These are phyloP conservation scores for Coregonus sp. DNA, from an alignment of 2,797 vertebrate species.

Conservation along the genomic window DNA sequence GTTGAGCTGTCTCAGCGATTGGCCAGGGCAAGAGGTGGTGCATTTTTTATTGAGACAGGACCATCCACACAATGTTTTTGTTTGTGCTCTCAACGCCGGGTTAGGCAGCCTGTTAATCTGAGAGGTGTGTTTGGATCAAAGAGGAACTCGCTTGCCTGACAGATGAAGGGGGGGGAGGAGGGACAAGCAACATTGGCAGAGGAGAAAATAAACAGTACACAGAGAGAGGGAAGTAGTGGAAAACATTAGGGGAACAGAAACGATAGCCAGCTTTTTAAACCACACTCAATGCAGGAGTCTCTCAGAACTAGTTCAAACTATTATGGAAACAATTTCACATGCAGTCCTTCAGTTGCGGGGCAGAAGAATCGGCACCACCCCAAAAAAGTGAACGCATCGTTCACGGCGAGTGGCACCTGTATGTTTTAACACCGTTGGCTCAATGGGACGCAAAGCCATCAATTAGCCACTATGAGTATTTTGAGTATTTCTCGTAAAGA, in stretches of 20 bases:
- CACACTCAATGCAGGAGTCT: neutral
- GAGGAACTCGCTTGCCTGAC: conserved; percentile 15
- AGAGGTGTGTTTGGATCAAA: conserved; percentile 47
- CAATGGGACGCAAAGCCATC: neutral
- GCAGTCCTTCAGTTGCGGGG: neutral
- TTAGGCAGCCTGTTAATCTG: conserved; percentile 17
- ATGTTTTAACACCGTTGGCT: neutral
- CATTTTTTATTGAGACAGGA: conserved; percentile 17
- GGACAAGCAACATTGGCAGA: conserved; percentile 19
- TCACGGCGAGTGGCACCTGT: conserved; percentile 5
- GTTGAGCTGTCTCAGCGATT: neutral
- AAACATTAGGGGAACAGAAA: neutral
- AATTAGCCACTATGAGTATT: neutral
- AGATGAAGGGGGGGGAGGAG: conserved; percentile 21
- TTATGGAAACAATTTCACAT: neutral
- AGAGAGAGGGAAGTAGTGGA: neutral
- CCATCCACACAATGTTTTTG: neutral
- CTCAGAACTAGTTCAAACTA: conserved; percentile 6
- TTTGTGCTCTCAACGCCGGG: neutral
- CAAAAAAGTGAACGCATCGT: neutral
- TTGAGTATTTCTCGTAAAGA: neutral
- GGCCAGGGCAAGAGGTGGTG: neutral
- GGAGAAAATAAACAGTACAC: neutral
- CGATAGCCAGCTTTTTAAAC: neutral
- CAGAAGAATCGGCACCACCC: neutral